Evolutionary conservation across 1,140 invertebrate genomes (phyloP).

Genomic region (Ylistrum balloti): DNA sequence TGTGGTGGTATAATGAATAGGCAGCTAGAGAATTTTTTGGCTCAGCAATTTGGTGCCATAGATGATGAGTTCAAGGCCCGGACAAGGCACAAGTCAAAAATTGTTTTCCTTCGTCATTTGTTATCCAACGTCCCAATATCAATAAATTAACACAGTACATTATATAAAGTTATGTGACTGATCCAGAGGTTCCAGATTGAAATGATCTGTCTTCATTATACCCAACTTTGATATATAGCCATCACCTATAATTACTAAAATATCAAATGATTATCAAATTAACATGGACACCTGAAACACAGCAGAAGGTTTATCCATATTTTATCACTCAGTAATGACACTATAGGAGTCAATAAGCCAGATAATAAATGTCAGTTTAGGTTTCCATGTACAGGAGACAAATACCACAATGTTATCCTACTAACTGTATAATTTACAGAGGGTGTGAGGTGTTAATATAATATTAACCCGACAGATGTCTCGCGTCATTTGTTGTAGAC

Average conservation of each 20-base stretch:
- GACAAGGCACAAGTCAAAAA: too few relatives aligned
- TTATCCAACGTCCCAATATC: too few relatives aligned
- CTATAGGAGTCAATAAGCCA: neutral
- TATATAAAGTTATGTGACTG: too few relatives aligned
- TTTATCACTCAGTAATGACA: neutral
- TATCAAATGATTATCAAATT: neutral
- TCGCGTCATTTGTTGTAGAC: neutral
- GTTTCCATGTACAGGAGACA: neutral
- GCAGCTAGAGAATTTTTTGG: too few relatives aligned
- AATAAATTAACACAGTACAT: too few relatives aligned
- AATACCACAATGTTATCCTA: neutral
- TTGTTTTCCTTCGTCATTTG: too few relatives aligned
- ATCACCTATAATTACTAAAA: neutral
- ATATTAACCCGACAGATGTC: neutral
- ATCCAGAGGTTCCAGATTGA: too few relatives aligned
- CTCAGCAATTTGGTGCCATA: too few relatives aligned
- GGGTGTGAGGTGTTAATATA: neutral
- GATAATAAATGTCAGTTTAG: neutral
- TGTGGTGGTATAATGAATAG: too few relatives aligned
- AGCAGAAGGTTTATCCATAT: conserved; percentile 1
- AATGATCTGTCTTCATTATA: too few relatives aligned
- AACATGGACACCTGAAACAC: neutral
- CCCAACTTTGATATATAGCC: too few relatives aligned
- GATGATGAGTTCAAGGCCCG: too few relatives aligned
- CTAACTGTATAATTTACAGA: neutral